These are phyloP conservation scores for Halictus ligatus DNA, from an alignment of 2,888 invertebrate species.

Conservation along the genomic window DNA sequence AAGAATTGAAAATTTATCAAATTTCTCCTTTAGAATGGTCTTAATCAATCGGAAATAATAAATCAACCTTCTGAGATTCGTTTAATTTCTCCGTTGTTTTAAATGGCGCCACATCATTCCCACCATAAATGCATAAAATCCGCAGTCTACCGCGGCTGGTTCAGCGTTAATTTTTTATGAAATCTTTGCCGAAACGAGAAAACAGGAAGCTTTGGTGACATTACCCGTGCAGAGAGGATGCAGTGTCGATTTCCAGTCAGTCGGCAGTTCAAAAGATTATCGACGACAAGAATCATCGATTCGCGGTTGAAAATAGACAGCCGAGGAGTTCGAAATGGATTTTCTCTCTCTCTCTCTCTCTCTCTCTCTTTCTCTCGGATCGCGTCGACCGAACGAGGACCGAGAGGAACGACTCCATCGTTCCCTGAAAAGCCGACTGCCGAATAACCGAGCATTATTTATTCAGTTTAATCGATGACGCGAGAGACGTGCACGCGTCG, in stretches of 20 bases:
- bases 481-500: constrained; percentile 22
- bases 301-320: constrained; percentile 22
- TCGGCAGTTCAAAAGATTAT: constrained; percentile 23
- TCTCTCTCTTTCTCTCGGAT: constrained; percentile 10
- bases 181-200: background rate
- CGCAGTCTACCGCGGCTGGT: background rate
- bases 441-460: constrained; percentile 35
- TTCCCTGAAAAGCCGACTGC: constrained; percentile 24
- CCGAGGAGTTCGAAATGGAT: constrained; percentile 34
- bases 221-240: background rate
- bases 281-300: constrained; percentile 32
- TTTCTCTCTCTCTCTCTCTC: background rate
- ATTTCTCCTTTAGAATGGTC: background rate
- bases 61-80: background rate
- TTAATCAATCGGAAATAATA: background rate
- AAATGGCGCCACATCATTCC: background rate
- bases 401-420: constrained; percentile 26
- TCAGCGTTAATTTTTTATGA: background rate
- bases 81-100: background rate
- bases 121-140: background rate
- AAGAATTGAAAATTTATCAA: too few species aligned
- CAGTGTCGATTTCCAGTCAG: background rate
- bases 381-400: constrained; percentile 22
- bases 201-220: background rate
- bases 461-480: constrained; percentile 49